Base-by-base conservation (phyloP, 2,113 vertebrate species). In the Bombycilla garrulus region DNA sequence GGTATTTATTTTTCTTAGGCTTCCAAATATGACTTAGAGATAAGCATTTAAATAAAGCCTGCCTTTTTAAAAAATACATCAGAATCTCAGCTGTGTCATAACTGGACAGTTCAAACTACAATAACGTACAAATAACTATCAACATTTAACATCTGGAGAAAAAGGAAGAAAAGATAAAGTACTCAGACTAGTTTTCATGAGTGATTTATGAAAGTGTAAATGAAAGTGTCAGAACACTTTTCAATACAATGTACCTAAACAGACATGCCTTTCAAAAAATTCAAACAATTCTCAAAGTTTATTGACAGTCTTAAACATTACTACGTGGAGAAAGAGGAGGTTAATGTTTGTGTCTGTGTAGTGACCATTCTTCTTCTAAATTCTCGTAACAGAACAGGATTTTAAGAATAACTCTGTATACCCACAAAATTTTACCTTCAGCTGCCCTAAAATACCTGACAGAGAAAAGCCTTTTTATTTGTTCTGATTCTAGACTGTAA, bases 391-490 rank as follows among this genome's bases (percentile, higher is more conserved):
- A 61, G 48, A 54, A 81, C 5, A 81, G 6, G 88, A 92, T 88
- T 72, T 76, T 50, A 62, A 73, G 15, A 20, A 20, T 56, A 77
- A 65, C 12, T 69, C 66, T n/a, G 17, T 23, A 70, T 3, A 66
- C 1, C 15, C 38, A 84, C 33, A 62, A 56, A 84, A 65, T 44
- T 10, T 83, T 94, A 93, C 56, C 72, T 93, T 45, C 36, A 58
- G 50, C 22, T 51, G 38, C 71, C 33, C 81, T 94, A 54, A 66
- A 85, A 62, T 2, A 76, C 66, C 71, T 84, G 72, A 71, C 35
- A 89, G 57, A 66, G 44, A 73, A 86, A 50, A 84, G 23, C 11
- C 47, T 94, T 96, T 85, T 73, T 47, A 77, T 84, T 88, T 94
- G 51, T 71, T 95, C 56, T 67, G 24, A 86, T 71, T 87, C 44